phyloP scores from a whole-genome alignment of 2,113 vertebrate genomes.

The Syngnathus floridae region DNA sequence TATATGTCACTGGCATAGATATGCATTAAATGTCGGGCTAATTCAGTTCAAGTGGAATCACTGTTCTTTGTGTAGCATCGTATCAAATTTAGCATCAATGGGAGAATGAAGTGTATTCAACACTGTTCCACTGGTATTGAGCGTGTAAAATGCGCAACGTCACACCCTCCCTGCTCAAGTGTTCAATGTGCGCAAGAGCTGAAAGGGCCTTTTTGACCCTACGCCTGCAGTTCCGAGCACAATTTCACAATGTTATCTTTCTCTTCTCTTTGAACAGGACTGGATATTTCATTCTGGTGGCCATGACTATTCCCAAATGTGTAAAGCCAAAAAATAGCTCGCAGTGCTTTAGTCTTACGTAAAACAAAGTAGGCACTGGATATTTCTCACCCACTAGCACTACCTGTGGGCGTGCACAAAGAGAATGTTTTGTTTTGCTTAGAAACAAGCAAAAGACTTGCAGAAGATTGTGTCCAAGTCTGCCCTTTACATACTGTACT shows the following conservation, averaged over 20 bases:
- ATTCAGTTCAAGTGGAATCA: no score
- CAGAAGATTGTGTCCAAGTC: slow-evolving; percentile 2
- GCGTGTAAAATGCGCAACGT: background rate
- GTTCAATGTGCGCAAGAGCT: background rate
- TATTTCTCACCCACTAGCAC: background rate
- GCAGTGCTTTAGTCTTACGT: background rate
- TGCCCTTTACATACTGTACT: slow-evolving; percentile 19
- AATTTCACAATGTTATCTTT: slow-evolving; percentile 4
- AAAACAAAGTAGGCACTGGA: background rate
- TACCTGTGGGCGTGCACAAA: background rate
- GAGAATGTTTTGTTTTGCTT: slow-evolving; percentile 1
- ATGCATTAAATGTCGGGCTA: no score
- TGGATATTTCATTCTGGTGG: slow-evolving; percentile 6
- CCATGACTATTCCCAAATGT: slow-evolving; percentile 12
- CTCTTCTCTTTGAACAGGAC: slow-evolving; percentile 11
- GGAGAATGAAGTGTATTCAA: background rate
- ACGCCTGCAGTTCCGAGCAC: background rate
- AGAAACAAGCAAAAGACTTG: background rate
- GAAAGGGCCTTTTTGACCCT: background rate
- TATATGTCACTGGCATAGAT: no score
- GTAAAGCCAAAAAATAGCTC: slow-evolving; percentile 3
- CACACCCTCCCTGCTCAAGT: background rate
- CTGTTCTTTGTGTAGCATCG: background rate
- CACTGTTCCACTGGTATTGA: background rate
- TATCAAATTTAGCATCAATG: background rate